phyloP scores from a whole-genome alignment of 2,797 vertebrate species.

The Hypotaenidia philippensis region DNA sequence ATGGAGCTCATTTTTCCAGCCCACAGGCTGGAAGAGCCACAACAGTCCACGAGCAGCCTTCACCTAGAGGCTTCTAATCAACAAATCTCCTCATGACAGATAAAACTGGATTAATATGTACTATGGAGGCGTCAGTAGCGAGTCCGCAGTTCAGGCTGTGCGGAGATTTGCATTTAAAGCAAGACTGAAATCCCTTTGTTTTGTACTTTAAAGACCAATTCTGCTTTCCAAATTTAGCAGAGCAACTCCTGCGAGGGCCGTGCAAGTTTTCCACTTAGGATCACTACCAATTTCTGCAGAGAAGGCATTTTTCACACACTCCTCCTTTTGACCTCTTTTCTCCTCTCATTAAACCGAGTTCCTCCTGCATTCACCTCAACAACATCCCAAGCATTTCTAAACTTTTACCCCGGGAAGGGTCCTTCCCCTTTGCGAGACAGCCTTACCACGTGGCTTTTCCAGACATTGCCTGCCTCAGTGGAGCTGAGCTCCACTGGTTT shows the following conservation, averaged over 20 bases:
- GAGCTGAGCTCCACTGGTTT: neutral
- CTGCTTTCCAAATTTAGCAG: neutral
- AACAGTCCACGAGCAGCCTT: neutral
- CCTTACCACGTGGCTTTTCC: neutral
- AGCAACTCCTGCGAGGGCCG: neutral
- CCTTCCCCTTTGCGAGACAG: neutral
- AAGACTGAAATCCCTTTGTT: conserved; percentile 24
- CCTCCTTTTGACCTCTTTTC: neutral
- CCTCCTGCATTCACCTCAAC: neutral
- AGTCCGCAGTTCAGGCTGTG: neutral
- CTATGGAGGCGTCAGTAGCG: neutral
- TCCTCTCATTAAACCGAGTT: neutral
- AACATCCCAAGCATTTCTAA: neutral
- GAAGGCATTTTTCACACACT: neutral
- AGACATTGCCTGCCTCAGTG: rapidly evolving
- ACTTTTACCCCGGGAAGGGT: neutral
- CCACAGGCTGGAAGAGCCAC: conserved; percentile 36
- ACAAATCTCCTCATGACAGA: conserved; percentile 54
- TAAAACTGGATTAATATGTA: conserved; percentile 38
- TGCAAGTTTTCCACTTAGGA: neutral
- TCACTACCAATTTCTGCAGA: neutral
- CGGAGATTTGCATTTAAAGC: conserved; percentile 14
- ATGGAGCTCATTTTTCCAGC: conserved; percentile 52
- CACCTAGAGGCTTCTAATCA: conserved; percentile 60
- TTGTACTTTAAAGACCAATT: neutral